A percentile compares a stretch with the other conserved stretches of the same genome.
Conservation (phyloP, 2,797 vertebrate species). For the Falco novaeseelandiae region DNA sequence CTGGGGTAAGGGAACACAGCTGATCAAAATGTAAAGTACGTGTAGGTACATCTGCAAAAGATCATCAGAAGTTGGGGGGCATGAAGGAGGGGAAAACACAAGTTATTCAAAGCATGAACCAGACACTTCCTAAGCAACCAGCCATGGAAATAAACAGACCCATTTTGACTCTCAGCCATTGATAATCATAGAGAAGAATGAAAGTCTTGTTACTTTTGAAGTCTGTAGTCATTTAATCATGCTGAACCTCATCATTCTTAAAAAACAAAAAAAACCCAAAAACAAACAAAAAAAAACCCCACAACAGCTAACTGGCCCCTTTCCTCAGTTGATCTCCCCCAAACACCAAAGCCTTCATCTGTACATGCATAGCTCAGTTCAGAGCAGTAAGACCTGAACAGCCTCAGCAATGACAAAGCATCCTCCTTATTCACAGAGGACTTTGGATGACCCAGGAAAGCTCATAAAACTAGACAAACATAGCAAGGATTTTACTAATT, state of each 20-base stretch:
- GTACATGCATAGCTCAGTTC: rapidly evolving
- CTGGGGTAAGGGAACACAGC: not conserved
- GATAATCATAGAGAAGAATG: not conserved
- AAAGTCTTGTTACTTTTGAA: not conserved
- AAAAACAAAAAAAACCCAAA: not conserved
- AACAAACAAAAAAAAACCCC: not conserved
- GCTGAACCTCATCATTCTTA: not conserved
- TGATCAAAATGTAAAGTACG: not conserved
- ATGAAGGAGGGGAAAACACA: not conserved
- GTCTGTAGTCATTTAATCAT: not conserved
- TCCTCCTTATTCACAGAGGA: not conserved
- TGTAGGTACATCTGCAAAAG: not conserved
- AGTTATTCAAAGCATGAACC: not conserved
- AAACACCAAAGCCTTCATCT: not conserved
- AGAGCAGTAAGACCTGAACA: not conserved
- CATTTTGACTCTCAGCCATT: not conserved
- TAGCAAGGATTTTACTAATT: conserved; percentile 21
- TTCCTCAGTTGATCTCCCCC: not conserved
- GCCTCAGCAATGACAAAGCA: not conserved
- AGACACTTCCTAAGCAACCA: not conserved
- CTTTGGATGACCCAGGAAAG: not conserved
- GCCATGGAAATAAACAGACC: not conserved
- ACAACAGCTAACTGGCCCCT: not conserved
- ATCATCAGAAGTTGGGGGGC: not conserved
- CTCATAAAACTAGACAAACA: not conserved